Evolutionary conservation across 1,140 invertebrate species (phyloP).

Genomic region (Lordiphosa mommai): DNA sequence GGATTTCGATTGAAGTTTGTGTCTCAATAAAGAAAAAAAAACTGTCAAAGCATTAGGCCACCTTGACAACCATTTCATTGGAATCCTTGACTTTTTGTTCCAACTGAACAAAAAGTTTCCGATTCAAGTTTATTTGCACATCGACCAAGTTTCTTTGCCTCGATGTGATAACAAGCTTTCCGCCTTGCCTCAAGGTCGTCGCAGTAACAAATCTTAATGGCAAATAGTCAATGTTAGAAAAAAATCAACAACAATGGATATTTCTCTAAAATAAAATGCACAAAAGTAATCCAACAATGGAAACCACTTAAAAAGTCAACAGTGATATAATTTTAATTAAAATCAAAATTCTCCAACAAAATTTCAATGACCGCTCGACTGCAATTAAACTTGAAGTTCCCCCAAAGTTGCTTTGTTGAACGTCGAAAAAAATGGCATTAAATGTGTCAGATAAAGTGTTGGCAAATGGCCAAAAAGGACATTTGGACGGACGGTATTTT

Average conservation of each 20-base stretch:
- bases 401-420: constrained; percentile 21
- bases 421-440: constrained; percentile 26
- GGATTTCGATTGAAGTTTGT: not conserved
- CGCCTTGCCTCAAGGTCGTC: not conserved
- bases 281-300: too few species aligned
- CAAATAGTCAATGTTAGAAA: not conserved
- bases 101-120: constrained; percentile 1
- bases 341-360: constrained; percentile 6
- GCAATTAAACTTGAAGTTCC: constrained; percentile 54
- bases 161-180: constrained; percentile 13
- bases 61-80: constrained; percentile 31
- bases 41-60: constrained; percentile 19
- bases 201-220: not conserved
- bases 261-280: constrained; percentile 19
- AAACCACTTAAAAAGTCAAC: constrained; percentile 20
- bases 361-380: constrained; percentile 46
- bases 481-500: too few species aligned
- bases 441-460: constrained; percentile 19
- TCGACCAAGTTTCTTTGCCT: constrained; percentile 23
- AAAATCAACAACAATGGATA: not conserved
- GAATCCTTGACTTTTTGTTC: constrained; percentile 1
- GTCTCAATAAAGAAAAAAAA: too few species aligned
- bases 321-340: constrained; percentile 49
- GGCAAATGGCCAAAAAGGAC: not conserved
- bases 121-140: not conserved